Percentiles rank a stretch among this genome's conserved stretches.
Conservation (phyloP, 2,888 invertebrate species). For the Sicus ferrugineus region DNA sequence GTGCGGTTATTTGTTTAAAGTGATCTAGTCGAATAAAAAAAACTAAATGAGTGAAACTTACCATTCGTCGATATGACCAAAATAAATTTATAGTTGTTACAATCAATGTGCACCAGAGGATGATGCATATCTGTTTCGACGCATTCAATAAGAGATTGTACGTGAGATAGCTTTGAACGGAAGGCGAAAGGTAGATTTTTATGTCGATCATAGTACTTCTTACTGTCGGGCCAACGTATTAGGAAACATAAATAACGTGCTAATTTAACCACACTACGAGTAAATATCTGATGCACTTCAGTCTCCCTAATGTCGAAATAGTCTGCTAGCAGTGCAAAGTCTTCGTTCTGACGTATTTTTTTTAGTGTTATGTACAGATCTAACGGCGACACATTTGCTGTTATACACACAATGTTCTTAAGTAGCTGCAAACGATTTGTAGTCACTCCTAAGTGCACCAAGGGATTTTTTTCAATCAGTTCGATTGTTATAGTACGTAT, state of each 20-base stretch:
- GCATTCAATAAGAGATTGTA: constrained; percentile 62
- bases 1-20: too few relatives aligned
- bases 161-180: constrained; percentile 58
- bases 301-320: constrained; percentile 57
- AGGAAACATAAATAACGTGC: constrained; percentile 58
- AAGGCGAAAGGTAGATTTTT: constrained; percentile 61
- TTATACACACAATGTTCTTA: constrained; percentile 57
- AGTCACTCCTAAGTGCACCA: constrained; percentile 55
- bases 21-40: too few relatives aligned
- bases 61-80: constrained; percentile 60
- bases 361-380: constrained; percentile 60
- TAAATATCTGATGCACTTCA: constrained; percentile 57
- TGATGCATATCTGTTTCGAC: constrained; percentile 60
- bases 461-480: constrained; percentile 58
- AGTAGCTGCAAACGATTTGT: constrained; percentile 53
- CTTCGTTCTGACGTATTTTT: constrained; percentile 60
- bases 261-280: constrained; percentile 53
- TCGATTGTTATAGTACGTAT: constrained; percentile 57
- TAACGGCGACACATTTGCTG: constrained; percentile 54
- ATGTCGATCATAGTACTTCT: constrained; percentile 60
- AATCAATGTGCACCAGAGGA: constrained; percentile 53
- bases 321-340: constrained; percentile 57
- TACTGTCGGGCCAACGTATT: constrained; percentile 61
- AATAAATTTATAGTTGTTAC: constrained; percentile 61
- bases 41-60: too few relatives aligned